phyloP scores from a whole-genome alignment of 1,140 invertebrate species.

The Augochlora pura region DNA sequence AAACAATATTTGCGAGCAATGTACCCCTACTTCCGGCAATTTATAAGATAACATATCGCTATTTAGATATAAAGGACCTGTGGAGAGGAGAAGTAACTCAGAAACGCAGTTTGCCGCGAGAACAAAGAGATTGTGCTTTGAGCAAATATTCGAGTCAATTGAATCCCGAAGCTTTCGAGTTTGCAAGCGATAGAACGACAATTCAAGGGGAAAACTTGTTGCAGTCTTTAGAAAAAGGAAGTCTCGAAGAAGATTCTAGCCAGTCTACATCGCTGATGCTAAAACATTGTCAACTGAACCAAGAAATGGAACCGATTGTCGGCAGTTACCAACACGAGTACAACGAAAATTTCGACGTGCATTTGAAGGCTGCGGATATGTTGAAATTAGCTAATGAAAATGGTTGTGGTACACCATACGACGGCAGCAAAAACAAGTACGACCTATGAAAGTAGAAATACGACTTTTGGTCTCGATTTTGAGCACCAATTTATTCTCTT shows the following conservation, averaged over 20 bases:
- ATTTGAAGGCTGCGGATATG: constrained; percentile 83
- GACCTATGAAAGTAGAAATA: neutral
- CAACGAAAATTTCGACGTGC: constrained; percentile 84
- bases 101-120: neutral
- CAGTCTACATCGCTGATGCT: neutral
- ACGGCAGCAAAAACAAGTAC: constrained; percentile 35
- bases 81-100: constrained; percentile 31
- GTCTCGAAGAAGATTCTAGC: no score
- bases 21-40: neutral
- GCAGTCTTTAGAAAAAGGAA: neutral
- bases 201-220: neutral
- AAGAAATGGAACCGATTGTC: constrained; percentile 78
- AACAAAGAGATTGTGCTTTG: constrained; percentile 19
- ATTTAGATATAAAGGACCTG: constrained; percentile 36
- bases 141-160: neutral
- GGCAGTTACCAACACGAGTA: constrained; percentile 84
- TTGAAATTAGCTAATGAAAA: constrained; percentile 30
- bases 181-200: no score
- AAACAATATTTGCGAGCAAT: neutral
- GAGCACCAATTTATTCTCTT: neutral
- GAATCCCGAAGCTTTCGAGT: neutral
- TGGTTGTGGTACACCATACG: neutral
- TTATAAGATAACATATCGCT: neutral
- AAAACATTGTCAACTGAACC: neutral
- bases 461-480: neutral